phyloP scores from a whole-genome alignment of 2,113 vertebrate genomes.

The Guaruba guarouba region DNA sequence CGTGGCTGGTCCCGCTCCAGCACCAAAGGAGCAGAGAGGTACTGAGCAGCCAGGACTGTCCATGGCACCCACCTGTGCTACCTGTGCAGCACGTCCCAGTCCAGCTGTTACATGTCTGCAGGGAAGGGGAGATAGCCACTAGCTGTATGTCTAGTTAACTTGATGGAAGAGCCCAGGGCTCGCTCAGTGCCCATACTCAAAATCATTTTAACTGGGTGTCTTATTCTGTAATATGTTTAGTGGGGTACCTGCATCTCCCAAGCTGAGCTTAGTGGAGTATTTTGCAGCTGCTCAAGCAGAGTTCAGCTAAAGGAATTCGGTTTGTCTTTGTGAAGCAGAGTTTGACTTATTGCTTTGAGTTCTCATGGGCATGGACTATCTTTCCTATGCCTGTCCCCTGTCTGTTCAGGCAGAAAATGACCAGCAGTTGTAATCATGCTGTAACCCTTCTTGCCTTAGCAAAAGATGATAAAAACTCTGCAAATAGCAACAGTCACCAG shows the following conservation, averaged over 20 bases:
- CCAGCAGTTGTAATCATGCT: fast-evolving
- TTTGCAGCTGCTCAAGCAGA: neutral
- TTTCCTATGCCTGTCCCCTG: neutral
- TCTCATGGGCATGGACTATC: fast-evolving
- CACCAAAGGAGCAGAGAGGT: constrained; percentile 78
- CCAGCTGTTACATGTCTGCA: fast-evolving
- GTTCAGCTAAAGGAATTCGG: neutral
- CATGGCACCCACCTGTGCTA: fast-evolving
- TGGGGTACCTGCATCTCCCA: neutral
- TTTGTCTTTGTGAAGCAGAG: neutral
- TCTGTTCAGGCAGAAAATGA: neutral
- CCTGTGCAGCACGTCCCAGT: fast-evolving
- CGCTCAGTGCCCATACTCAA: fast-evolving
- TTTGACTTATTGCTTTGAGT: neutral
- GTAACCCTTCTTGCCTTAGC: neutral
- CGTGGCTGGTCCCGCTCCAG: constrained; percentile 43
- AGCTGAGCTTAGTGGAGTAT: neutral
- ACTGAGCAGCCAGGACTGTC: neutral
- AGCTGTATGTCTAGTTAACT: fast-evolving
- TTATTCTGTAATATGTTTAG: too few relatives aligned
- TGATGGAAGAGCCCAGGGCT: neutral
- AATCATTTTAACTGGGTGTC: fast-evolving
- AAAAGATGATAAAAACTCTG: neutral
- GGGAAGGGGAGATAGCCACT: fast-evolving
- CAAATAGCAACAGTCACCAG: neutral